phyloP scores from a whole-genome alignment of 2,113 vertebrate species.

The Nettapus auritus region DNA sequence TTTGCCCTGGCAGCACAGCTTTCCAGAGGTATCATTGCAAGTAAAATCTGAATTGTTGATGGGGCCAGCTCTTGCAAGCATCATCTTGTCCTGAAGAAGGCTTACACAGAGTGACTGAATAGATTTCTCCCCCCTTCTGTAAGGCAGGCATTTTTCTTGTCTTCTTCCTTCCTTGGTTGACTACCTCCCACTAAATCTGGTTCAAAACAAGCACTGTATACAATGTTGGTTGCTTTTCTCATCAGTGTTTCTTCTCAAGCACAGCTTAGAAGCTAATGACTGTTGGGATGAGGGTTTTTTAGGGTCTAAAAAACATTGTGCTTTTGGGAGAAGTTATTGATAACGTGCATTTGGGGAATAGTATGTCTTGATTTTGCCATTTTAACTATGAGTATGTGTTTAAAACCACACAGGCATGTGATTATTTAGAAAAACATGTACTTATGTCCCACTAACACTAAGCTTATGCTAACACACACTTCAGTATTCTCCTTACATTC shows the following conservation, averaged over 20 bases:
- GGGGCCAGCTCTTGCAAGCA: neutral
- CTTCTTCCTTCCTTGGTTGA: neutral
- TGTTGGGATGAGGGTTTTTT: neutral
- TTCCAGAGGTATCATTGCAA: neutral
- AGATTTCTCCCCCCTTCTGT: neutral
- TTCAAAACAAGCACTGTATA: neutral
- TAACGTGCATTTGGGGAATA: neutral
- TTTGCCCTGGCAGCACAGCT: neutral
- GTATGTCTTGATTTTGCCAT: neutral
- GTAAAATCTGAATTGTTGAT: neutral
- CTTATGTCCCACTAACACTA: neutral
- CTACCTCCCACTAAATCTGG: fast-evolving
- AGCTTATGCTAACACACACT: neutral
- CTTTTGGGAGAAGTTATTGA: neutral
- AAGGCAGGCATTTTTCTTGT: neutral
- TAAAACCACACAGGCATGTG: fast-evolving
- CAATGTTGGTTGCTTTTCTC: neutral
- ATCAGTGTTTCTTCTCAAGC: neutral
- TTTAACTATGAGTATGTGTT: neutral
- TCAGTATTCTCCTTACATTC: neutral
- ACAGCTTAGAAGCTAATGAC: neutral
- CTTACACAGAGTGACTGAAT: neutral
- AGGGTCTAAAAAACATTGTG: neutral
- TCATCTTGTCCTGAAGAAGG: neutral
- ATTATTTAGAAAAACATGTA: neutral